A percentile compares a stretch with the other conserved stretches of the same genome.
Conservation (phyloP, 2,888 invertebrate species). For the Drosophila rubida region DNA sequence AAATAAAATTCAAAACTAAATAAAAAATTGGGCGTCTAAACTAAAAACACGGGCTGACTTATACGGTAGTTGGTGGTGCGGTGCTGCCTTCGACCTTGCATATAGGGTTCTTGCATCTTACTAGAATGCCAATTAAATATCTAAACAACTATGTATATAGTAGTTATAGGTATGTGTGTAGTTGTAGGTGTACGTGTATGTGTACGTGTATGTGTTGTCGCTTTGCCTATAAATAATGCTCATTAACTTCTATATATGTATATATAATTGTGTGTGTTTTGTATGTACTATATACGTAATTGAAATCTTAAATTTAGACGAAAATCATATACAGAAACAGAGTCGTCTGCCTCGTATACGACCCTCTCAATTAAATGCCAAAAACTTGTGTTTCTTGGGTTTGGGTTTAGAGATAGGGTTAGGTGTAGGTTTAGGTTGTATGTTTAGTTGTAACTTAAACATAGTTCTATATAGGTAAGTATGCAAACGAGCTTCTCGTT, state of each 20-base stretch:
- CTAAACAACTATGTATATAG: constrained; percentile 55
- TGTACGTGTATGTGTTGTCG: constrained; percentile 27
- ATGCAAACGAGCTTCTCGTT: constrained; percentile 58
- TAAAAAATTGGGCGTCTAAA: constrained; percentile 33
- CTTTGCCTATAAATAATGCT: constrained; percentile 47
- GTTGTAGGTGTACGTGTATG: constrained; percentile 24
- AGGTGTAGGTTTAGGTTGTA: constrained; percentile 32
- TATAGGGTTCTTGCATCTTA: constrained; percentile 26
- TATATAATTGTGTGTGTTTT: constrained; percentile 9
- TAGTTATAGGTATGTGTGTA: constrained; percentile 24
- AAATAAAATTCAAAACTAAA: constrained; percentile 65
- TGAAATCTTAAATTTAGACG: constrained; percentile 76
- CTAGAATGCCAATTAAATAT: constrained; percentile 67
- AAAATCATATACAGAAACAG: constrained; percentile 62
- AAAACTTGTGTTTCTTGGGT: constrained; percentile 51
- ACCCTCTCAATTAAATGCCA: constrained; percentile 80
- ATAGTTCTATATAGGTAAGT: constrained; percentile 65
- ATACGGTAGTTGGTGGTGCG: constrained; percentile 72
- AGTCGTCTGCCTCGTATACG: constrained; percentile 28
- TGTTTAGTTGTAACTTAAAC: constrained; percentile 53
- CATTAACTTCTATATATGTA: constrained; percentile 24
- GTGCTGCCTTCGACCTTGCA: constrained; percentile 54
- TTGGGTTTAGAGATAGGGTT: constrained; percentile 7
- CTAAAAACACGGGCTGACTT: constrained; percentile 75
- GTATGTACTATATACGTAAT: constrained; percentile 46